A percentile compares a stretch with the other conserved stretches of the same genome.
Evolutionary conservation across 92 coral and sea anemone species (phyloP).

Genomic region (Zoanthus gigantus): DNA sequence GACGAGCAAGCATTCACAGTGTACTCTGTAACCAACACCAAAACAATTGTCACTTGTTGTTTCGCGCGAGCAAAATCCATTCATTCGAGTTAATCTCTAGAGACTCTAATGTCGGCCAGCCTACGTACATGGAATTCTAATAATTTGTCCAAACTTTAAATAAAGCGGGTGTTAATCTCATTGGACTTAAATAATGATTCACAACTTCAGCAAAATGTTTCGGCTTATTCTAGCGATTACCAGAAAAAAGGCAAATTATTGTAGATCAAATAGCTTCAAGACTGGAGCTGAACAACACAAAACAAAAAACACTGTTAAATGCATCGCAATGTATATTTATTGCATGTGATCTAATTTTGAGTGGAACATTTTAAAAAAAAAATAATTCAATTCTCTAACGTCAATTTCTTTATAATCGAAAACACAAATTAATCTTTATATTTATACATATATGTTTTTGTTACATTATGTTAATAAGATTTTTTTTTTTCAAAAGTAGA

Average conservation of each 20-base stretch:
- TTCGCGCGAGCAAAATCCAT: slow-evolving; percentile 32
- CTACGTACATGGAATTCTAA: slow-evolving; percentile 1
- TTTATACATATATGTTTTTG: neutral
- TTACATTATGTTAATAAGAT: slow-evolving; percentile 9
- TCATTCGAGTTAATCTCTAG: slow-evolving; percentile 28
- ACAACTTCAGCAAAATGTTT: neutral
- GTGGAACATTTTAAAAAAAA: neutral
- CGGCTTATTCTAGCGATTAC: slow-evolving; percentile 3
- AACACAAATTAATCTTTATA: neutral
- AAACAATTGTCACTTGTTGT: neutral
- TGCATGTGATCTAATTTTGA: neutral
- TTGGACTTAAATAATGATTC: slow-evolving; percentile 31
- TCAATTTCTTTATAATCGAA: neutral
- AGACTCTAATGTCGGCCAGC: slow-evolving; percentile 17
- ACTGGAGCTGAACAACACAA: neutral
- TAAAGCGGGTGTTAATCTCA: slow-evolving; percentile 35
- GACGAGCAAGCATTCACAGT: neutral
- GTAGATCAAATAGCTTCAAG: neutral
- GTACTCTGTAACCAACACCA: neutral
- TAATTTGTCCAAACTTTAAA: slow-evolving; percentile 5
- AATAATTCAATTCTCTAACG: neutral
- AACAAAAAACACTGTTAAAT: neutral
- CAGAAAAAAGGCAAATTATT: neutral
- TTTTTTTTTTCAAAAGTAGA: slow-evolving; percentile 17
- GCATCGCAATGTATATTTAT: neutral